Evolutionary conservation across 2,113 vertebrate genomes (phyloP).

Genomic region (Nipponia nippon): DNA sequence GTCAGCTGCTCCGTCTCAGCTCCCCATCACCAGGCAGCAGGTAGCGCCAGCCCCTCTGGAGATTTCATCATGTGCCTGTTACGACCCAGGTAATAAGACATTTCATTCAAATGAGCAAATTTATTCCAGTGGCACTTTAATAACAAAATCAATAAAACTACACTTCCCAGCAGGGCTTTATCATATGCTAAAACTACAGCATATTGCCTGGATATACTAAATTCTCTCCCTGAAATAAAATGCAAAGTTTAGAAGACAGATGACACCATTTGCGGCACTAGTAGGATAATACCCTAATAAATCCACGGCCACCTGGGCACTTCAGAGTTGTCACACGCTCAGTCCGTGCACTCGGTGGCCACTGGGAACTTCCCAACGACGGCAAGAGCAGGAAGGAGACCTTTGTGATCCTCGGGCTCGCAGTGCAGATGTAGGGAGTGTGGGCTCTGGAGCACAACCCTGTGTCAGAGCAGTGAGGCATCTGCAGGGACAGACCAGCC

Average conservation of each 20-base stretch:
- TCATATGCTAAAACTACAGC: conserved; percentile 52
- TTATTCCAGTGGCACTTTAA: conserved; percentile 61
- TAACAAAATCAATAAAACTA: conserved; percentile 62
- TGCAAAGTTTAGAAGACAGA: conserved; percentile 58
- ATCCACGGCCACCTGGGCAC: conserved; percentile 5
- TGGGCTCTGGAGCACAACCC: not conserved
- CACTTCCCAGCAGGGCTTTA: conserved; percentile 53
- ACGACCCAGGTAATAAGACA: conserved; percentile 45
- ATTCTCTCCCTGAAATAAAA: conserved; percentile 49
- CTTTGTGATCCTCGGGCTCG: not conserved
- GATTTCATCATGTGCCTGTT: conserved; percentile 8
- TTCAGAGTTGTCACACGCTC: not conserved
- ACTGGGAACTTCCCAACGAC: not conserved
- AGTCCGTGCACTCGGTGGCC: not conserved
- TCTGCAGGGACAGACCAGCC: not conserved
- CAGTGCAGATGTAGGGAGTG: rapidly evolving
- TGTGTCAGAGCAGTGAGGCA: not conserved
- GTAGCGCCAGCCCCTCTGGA: not conserved
- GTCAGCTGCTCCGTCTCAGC: not conserved
- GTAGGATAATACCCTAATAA: conserved; percentile 44
- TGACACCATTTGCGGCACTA: conserved; percentile 15
- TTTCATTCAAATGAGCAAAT: conserved; percentile 64
- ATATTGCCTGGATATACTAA: conserved; percentile 20
- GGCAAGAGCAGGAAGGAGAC: not conserved
- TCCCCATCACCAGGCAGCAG: not conserved